Percentiles rank a stretch among this genome's conserved stretches.
Evolutionary conservation across 2,888 invertebrate species (phyloP).

Genomic region (Melipona bicolor): DNA sequence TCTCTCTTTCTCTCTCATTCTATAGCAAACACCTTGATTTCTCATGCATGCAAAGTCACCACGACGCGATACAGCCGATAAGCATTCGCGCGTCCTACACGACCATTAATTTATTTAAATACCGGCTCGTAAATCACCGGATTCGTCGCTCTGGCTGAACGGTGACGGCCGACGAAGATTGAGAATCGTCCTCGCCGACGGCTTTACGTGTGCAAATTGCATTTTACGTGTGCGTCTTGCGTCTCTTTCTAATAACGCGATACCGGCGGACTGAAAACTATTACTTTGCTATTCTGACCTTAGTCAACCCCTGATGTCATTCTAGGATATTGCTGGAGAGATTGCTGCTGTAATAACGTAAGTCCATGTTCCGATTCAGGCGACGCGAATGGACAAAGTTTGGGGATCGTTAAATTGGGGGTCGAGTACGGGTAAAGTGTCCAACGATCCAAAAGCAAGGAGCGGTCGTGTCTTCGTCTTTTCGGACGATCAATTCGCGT

Average conservation of each 20-base stretch:
- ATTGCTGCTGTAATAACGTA: no score
- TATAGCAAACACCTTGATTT: conserved; percentile 9
- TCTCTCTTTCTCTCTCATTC: not conserved
- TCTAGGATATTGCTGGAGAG: no score
- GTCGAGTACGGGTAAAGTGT: not conserved
- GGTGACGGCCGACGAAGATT: conserved; percentile 35
- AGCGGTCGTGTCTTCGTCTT: not conserved
- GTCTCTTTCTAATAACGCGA: not conserved
- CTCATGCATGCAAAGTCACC: conserved; percentile 34
- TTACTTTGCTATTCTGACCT: no score
- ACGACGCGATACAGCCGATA: conserved; percentile 31
- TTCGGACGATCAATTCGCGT: not conserved
- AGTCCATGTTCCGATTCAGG: no score
- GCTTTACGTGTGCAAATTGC: not conserved
- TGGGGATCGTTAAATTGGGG: not conserved
- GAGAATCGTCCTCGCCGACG: conserved; percentile 5
- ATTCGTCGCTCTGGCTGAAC: conserved; percentile 1
- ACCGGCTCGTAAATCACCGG: conserved; percentile 55
- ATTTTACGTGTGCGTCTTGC: not conserved
- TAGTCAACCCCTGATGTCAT: no score
- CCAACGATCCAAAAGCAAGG: not conserved
- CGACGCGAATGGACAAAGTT: not conserved
- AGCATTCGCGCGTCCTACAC: conserved; percentile 23
- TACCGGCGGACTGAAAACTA: no score
- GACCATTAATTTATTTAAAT: conserved; percentile 58